Conservation (phyloP, 2,797 vertebrate genomes). For the Coracias cyanogaster region DNA sequence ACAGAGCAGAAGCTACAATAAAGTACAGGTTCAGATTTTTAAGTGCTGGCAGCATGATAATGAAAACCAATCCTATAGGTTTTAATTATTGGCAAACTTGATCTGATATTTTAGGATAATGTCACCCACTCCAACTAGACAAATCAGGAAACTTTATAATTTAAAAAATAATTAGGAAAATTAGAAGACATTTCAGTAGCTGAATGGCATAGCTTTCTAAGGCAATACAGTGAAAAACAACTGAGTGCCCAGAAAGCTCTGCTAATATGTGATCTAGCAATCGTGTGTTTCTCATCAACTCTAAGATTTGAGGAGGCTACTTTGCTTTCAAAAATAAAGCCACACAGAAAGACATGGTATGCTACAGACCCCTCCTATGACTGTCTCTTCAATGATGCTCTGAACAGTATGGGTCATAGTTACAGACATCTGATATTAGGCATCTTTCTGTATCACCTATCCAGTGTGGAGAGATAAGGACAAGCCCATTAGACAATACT, state of each 20-base stretch:
- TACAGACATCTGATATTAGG: fast-evolving
- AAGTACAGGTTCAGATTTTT: neutral
- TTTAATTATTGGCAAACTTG: neutral
- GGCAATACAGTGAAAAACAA: neutral
- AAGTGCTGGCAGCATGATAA: neutral
- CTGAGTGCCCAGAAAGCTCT: neutral
- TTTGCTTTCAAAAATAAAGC: neutral
- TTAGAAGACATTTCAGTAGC: neutral
- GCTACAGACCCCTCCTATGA: neutral
- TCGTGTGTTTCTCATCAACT: neutral
- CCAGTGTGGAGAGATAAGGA: neutral
- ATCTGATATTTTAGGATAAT: neutral
- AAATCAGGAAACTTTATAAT: neutral
- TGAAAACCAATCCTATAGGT: neutral
- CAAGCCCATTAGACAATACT: neutral
- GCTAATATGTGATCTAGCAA: neutral
- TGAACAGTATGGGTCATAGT: neutral
- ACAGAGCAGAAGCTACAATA: neutral
- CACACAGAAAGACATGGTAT: neutral
- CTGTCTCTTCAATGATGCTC: neutral
- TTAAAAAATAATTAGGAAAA: neutral
- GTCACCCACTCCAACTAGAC: neutral
- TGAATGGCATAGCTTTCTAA: neutral
- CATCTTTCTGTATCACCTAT: neutral
- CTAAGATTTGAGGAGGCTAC: neutral